Percentiles rank a stretch among this genome's conserved stretches.
phyloP scores from a whole-genome alignment of 1,140 invertebrate species.

The Potamilus streckersoni region DNA sequence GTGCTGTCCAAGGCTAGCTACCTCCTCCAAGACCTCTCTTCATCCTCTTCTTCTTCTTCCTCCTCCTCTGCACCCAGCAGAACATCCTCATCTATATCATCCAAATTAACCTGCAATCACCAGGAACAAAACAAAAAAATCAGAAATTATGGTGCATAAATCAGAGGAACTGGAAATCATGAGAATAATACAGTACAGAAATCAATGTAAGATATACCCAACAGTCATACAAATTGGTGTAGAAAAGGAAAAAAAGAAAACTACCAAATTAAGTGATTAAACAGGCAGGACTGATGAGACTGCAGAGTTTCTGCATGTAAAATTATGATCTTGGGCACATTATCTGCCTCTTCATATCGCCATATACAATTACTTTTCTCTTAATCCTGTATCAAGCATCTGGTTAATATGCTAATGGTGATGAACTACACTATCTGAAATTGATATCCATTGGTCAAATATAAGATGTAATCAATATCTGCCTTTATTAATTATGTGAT shows the following conservation, averaged over 20 bases:
- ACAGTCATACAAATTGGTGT: neutral
- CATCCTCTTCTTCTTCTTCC: conserved; percentile 75
- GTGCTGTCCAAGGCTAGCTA: conserved; percentile 38
- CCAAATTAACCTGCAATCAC: conserved; percentile 13
- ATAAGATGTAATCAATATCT: too few species aligned
- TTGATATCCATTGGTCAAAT: too few species aligned
- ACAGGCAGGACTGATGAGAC: too few species aligned
- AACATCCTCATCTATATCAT: conserved; percentile 62
- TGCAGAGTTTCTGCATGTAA: too few species aligned
- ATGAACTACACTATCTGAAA: too few species aligned
- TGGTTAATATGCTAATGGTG: too few species aligned
- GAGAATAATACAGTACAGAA: neutral
- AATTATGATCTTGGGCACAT: too few species aligned
- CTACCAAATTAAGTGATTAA: too few species aligned
- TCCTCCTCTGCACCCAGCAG: conserved; percentile 71
- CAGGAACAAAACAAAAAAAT: conserved; percentile 12
- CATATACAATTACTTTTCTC: too few species aligned
- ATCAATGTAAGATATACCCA: neutral
- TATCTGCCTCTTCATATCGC: too few species aligned
- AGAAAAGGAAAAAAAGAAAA: neutral
- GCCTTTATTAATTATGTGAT: too few species aligned
- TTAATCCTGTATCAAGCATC: too few species aligned
- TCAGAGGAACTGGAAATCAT: neutral
- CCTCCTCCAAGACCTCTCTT: conserved; percentile 72
- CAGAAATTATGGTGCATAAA: neutral